Evolutionary conservation across 2,888 invertebrate genomes (phyloP).

Genomic region (Oxytorus armatus): DNA sequence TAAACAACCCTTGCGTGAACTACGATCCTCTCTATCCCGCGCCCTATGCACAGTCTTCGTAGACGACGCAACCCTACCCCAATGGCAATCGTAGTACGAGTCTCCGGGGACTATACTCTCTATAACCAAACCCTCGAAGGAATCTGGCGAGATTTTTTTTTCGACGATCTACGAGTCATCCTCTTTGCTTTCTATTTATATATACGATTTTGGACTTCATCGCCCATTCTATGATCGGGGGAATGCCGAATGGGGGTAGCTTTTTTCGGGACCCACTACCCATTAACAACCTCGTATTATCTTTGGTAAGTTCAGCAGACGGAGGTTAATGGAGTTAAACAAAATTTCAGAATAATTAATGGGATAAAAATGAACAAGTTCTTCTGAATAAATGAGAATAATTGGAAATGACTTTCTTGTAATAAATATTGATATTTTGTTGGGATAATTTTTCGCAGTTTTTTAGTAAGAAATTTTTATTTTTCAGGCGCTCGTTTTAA

Average conservation of each 20-base stretch:
- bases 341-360: no score
- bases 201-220: constrained; percentile 12
- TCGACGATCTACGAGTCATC: constrained; percentile 32
- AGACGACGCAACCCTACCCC: not conserved
- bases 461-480: no score
- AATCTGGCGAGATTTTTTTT: constrained; percentile 42
- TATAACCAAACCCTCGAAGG: constrained; percentile 25
- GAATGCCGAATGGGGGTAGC: not conserved
- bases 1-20: constrained; percentile 59
- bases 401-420: no score
- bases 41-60: constrained; percentile 11
- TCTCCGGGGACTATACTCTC: constrained; percentile 38
- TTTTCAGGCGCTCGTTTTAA: no score
- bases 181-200: constrained; percentile 17
- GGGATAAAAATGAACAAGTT: no score
- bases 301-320: not conserved
- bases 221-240: constrained; percentile 1
- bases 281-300: constrained; percentile 6
- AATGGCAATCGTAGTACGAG: constrained; percentile 30
- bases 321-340: no score
- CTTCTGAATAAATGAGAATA: no score
- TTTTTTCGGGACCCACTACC: constrained; percentile 2
- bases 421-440: no score
- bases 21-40: not conserved
- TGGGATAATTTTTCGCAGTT: no score